phyloP scores from a whole-genome alignment of 1,140 invertebrate genomes.

The Drosophila albomicans region DNA sequence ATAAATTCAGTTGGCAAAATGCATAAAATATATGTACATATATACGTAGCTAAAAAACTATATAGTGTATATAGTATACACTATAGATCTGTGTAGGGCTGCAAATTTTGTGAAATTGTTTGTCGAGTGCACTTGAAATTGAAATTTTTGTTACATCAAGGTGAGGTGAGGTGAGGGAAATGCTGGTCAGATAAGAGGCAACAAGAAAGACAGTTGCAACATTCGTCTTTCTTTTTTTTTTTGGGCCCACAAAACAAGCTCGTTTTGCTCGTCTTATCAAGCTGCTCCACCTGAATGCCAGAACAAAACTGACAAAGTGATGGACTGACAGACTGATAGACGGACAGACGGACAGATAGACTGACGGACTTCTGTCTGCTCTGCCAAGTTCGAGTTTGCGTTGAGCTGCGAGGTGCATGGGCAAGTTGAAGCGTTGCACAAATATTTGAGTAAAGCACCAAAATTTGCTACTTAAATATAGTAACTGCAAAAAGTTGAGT shows the following conservation, averaged over 20 bases:
- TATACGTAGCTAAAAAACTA: neutral
- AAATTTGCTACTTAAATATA: constrained; percentile 77
- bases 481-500: constrained; percentile 60
- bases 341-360: constrained; percentile 13
- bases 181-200: constrained; percentile 42
- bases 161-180: neutral
- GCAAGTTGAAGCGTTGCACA: constrained; percentile 72
- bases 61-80: neutral
- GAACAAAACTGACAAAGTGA: constrained; percentile 57
- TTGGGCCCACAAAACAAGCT: constrained; percentile 67
- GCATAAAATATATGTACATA: constrained; percentile 45
- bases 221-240: constrained; percentile 1
- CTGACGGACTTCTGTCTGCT: constrained; percentile 1
- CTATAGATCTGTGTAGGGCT: constrained; percentile 46
- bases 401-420: constrained; percentile 4
- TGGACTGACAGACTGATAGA: constrained; percentile 3
- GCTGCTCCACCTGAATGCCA: constrained; percentile 44
- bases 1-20: constrained; percentile 70
- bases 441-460: constrained; percentile 76
- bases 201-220: constrained; percentile 61
- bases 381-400: neutral
- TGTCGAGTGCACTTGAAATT: constrained; percentile 76
- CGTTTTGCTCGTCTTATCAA: constrained; percentile 65
- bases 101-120: constrained; percentile 75
- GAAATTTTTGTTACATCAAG: constrained; percentile 64